Conservation (phyloP, 2,797 vertebrate genomes). For the Columba guinea region DNA sequence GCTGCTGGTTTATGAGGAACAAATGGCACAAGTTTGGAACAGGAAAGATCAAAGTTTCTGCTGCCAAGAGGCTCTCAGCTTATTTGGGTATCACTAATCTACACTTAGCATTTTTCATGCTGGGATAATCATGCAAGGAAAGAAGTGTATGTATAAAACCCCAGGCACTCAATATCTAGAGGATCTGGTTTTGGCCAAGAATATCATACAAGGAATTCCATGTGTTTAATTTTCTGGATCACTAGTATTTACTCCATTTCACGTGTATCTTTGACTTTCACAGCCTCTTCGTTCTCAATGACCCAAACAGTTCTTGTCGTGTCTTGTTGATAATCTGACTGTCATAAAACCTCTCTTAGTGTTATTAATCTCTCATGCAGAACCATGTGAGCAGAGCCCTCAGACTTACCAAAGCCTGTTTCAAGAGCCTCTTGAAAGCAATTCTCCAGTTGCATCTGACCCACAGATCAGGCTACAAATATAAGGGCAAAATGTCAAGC, state of each 20-base stretch:
- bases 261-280: not conserved
- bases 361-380: not conserved
- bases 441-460: not conserved
- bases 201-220: not conserved
- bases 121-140: not conserved
- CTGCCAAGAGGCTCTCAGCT: not conserved
- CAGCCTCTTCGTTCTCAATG: not conserved
- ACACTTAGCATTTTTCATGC: not conserved
- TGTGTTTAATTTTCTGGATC: not conserved
- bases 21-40: not conserved
- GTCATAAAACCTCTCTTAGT: slow-evolving; percentile 10
- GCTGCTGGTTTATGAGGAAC: not conserved
- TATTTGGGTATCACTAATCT: not conserved
- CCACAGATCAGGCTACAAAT: not conserved
- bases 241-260: not conserved
- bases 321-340: not conserved
- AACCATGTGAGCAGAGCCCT: not conserved
- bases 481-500: not conserved
- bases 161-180: not conserved
- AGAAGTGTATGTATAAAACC: not conserved
- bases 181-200: not conserved
- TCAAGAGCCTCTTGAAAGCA: not conserved
- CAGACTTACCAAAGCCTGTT: not conserved
- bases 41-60: not conserved
- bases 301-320: slow-evolving; percentile 4